These are phyloP conservation scores for Volucella bombylans DNA, from an alignment of 2,888 invertebrate genomes.

Conservation along the genomic window DNA sequence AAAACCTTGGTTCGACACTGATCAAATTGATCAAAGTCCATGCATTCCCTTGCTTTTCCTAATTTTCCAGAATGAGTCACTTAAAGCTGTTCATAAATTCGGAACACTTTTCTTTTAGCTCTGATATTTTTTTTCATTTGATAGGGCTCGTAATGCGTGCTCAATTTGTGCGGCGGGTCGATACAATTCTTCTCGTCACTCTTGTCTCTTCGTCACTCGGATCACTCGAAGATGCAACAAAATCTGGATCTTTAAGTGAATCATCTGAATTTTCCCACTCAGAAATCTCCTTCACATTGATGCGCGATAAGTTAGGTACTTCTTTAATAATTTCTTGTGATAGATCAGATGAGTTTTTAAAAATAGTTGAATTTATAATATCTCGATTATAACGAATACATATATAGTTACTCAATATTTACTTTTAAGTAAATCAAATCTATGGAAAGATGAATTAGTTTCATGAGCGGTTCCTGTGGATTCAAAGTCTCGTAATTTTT, in stretches of 20 bases:
- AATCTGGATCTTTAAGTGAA: background rate
- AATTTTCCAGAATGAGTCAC: constrained; percentile 1
- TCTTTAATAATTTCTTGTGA: background rate
- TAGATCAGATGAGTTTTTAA: background rate
- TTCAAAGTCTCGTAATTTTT: background rate
- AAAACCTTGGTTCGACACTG: constrained; percentile 18
- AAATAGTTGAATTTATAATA: background rate
- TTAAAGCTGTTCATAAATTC: constrained; percentile 1
- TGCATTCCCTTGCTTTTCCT: constrained; percentile 20
- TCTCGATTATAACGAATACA: background rate
- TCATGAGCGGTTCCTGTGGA: background rate
- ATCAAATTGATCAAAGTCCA: constrained; percentile 28
- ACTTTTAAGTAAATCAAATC: background rate
- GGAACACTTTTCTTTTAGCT: background rate
- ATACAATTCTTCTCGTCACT: too few species aligned
- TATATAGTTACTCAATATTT: too few species aligned
- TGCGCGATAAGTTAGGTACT: background rate
- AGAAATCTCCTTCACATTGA: too few species aligned
- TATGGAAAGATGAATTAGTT: background rate
- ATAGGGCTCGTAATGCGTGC: background rate
- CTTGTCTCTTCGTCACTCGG: background rate
- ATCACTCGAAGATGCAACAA: background rate
- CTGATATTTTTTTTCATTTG: background rate
- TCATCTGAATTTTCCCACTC: background rate
- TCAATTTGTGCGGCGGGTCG: background rate